Evolutionary conservation across 2,113 vertebrate genomes (phyloP).

Genomic region (Tupaia chinensis): DNA sequence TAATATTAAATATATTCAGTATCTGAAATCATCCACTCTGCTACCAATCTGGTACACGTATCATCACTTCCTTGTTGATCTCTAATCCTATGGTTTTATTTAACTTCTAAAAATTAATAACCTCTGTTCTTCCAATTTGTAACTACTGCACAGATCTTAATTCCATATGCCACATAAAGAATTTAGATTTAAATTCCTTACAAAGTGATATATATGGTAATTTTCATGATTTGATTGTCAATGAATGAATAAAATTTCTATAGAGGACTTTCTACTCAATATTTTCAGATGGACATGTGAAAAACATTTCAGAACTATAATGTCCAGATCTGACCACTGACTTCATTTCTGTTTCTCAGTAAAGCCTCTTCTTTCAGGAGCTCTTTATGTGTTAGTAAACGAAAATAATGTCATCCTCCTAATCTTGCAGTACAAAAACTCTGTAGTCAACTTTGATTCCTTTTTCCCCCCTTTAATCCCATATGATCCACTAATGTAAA

Average conservation of each 20-base stretch:
- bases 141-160: not conserved
- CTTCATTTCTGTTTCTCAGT: not conserved
- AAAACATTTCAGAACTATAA: not conserved
- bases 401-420: not conserved
- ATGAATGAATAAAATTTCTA: too few relatives aligned
- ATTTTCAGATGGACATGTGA: not conserved
- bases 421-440: not conserved
- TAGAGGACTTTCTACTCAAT: not conserved
- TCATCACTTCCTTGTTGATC: not conserved
- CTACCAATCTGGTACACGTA: not conserved
- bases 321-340: not conserved
- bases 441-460: not conserved
- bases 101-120: not conserved
- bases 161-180: not conserved
- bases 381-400: not conserved
- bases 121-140: not conserved
- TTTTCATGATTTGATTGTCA: too few relatives aligned
- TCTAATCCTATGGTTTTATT: not conserved
- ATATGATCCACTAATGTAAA: not conserved
- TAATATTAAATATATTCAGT: not conserved
- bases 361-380: not conserved
- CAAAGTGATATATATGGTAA: too few relatives aligned
- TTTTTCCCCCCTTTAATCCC: not conserved
- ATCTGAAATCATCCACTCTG: not conserved
- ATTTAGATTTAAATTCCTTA: not conserved